A percentile compares a stretch with the other conserved stretches of the same genome.
These are phyloP conservation scores for Atethmia centrago DNA, from an alignment of 2,888 invertebrate genomes.

Conservation along the genomic window DNA sequence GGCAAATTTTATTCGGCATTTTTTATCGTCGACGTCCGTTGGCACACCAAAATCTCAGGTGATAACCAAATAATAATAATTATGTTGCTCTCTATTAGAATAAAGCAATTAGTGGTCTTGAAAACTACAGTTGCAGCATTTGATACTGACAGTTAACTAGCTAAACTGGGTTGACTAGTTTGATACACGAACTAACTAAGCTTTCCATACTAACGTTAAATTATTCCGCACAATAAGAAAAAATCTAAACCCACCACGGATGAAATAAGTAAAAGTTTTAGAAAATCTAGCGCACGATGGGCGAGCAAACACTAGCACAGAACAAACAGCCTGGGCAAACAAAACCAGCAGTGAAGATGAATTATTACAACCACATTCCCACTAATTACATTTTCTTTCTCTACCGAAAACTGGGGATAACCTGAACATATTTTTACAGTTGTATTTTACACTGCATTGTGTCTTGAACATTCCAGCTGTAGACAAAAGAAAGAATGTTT, in stretches of 20 bases:
- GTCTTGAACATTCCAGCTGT: background rate
- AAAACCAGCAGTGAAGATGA: conserved; percentile 13
- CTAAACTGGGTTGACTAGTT: background rate
- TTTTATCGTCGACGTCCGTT: too few relatives aligned
- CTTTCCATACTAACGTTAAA: background rate
- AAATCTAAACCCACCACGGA: background rate
- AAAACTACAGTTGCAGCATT: background rate
- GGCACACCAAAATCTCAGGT: too few relatives aligned
- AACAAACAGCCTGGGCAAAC: conserved; percentile 15
- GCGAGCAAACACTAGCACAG: conserved; percentile 1
- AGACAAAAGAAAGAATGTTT: too few relatives aligned
- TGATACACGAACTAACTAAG: background rate
- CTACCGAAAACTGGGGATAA: conserved; percentile 10
- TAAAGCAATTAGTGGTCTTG: background rate
- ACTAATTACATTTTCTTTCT: conserved; percentile 24
- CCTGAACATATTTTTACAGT: conserved; percentile 1
- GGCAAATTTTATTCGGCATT: too few relatives aligned
- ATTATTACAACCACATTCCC: conserved; percentile 29
- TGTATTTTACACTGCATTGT: conserved; percentile 5
- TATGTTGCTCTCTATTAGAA: background rate
- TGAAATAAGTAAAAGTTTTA: background rate
- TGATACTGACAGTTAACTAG: background rate
- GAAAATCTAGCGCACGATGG: background rate
- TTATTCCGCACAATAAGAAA: too few relatives aligned
- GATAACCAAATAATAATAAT: too few relatives aligned